phyloP scores from a whole-genome alignment of 2,113 vertebrate genomes.

The Clarias gariepinus region DNA sequence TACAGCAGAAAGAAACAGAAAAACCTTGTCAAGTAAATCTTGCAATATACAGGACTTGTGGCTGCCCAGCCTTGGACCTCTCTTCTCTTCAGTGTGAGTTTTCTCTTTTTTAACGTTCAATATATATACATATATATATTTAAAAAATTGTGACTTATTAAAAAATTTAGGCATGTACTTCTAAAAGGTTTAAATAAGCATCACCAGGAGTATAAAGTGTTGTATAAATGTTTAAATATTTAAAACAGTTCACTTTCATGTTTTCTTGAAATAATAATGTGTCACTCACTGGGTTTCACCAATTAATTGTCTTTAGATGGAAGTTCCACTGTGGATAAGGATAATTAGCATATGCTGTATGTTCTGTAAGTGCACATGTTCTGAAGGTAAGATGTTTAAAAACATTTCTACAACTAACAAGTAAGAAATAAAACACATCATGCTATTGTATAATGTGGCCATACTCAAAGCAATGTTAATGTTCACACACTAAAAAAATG shows the following conservation, averaged over 20 bases:
- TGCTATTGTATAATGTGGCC: not conserved
- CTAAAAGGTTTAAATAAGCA: not conserved
- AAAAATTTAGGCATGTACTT: not conserved
- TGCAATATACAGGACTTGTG: not conserved
- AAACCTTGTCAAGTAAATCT: constrained; percentile 2
- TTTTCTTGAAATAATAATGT: not conserved
- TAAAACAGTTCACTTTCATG: not conserved
- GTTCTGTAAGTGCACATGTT: not conserved
- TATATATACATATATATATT: not conserved
- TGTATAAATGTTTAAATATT: not conserved
- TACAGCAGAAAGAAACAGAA: constrained; percentile 6
- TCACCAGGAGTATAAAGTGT: not conserved
- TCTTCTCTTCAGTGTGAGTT: constrained; percentile 12
- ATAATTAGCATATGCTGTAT: constrained; percentile 7
- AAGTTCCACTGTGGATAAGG: not conserved
- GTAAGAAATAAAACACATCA: not conserved
- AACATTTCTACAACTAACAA: not conserved
- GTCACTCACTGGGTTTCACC: not conserved
- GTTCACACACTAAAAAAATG: not conserved
- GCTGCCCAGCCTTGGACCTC: not conserved
- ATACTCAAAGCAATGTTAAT: not conserved
- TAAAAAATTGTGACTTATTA: not conserved
- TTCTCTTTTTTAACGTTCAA: not conserved
- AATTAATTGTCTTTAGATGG: constrained; percentile 17
- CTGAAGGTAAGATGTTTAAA: constrained; percentile 4